phyloP scores from a whole-genome alignment of 92 coral and sea anemone species.

The Zoanthus sociatus region DNA sequence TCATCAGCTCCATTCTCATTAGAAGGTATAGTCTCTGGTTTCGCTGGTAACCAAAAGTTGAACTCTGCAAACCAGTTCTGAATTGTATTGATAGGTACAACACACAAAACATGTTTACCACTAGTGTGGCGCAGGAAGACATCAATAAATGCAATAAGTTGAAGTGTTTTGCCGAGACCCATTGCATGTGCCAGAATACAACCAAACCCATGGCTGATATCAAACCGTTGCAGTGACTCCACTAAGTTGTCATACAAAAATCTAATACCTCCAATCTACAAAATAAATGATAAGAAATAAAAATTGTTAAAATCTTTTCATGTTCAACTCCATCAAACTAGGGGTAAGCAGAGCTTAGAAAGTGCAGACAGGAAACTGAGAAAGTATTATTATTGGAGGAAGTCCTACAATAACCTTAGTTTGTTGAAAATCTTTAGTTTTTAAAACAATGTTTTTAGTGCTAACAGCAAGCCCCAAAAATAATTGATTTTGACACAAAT shows the following conservation, averaged over 20 bases:
- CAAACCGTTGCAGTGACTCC: slow-evolving; percentile 84
- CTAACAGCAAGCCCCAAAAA: no score
- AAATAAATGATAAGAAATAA: background rate
- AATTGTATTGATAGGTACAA: slow-evolving; percentile 96
- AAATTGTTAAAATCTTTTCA: background rate
- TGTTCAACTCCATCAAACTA: no score
- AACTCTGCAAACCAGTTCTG: slow-evolving; percentile 96
- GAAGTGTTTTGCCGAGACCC: slow-evolving; percentile 98
- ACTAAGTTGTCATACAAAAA: slow-evolving; percentile 94
- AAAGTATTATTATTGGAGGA: no score
- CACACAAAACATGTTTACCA: slow-evolving; percentile 85
- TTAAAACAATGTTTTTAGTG: no score
- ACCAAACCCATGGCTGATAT: slow-evolving; percentile 91
- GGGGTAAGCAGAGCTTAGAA: no score
- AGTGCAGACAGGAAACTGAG: no score
- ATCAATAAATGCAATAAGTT: slow-evolving; percentile 86
- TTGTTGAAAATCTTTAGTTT: no score
- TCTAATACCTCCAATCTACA: slow-evolving; percentile 93
- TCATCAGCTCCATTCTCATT: slow-evolving; percentile 57
- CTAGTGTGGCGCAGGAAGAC: slow-evolving; percentile 82
- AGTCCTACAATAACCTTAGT: no score
- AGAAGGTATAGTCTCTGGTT: slow-evolving; percentile 43
- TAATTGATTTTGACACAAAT: no score
- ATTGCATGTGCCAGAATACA: slow-evolving; percentile 96
- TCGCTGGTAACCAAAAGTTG: slow-evolving; percentile 89